Base-by-base conservation (phyloP, 2,888 invertebrate genomes). In the Pammene fasciana region DNA sequence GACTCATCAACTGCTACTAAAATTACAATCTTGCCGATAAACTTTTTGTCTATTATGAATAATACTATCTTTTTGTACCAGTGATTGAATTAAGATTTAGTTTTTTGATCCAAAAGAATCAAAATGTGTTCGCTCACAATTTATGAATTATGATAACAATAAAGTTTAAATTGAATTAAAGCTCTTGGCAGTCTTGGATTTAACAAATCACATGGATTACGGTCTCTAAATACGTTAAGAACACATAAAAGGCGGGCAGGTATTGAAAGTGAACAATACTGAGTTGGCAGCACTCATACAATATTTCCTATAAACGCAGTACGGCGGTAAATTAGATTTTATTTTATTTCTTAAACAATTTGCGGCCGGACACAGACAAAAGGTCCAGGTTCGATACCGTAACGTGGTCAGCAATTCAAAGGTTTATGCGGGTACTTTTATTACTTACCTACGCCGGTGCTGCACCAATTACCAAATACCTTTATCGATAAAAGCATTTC, bases 261-360 rank as follows among this genome's bases (percentile, higher is more conserved):
- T 85, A 88, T 86, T 85, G 87, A 83, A 84, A 84, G 84, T 83
- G 86, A 86, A 87, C 86, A 87, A 86, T 85, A 81, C 80, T 79
- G 81, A 85, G 81, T 85, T 85, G 83, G 84, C 83, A 78, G 81
- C 82, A 84, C 87, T 89, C 89, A 85, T 89, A 89, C 89, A 89
- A 86, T 83, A 81, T 84, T 87, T 85, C 85, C 85, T 83, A 87
- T 90, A 89, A 90, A 90, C 85, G 90, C 88, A 89, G 84, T 81
- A 88, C 86, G 82, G 86, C 88, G 87, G 87, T 88, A 91, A 91
- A 91, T 92, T 92, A 89, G 89, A 91, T 90, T 91, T 89, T 88
- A 89, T 90, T 90, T 90, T 90, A 91, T 90, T 92, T 90, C 90
- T 91, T 91, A 86, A 90, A 92, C 89, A 91, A 90, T 91, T 89